Evolutionary conservation across 2,113 vertebrate genomes (phyloP).

Genomic region (Anarhynchus alexandrinus): DNA sequence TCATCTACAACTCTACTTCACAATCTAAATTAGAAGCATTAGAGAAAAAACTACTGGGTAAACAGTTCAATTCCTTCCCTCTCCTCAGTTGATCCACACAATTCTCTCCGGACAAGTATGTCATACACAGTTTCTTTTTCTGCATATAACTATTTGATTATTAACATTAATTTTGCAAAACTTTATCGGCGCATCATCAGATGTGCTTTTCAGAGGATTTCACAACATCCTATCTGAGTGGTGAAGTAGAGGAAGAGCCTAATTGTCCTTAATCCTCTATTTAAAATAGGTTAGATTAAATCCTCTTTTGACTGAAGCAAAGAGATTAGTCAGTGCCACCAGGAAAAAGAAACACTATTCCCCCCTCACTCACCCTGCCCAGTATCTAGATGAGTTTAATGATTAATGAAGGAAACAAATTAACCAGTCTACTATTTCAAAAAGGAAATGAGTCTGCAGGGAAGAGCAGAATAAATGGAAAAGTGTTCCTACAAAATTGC

Average conservation of each 20-base stretch:
- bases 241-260: constrained; percentile 38
- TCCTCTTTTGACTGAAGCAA: constrained; percentile 76
- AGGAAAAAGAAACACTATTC: constrained; percentile 42
- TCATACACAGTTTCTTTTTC: not conserved
- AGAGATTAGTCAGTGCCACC: constrained; percentile 50
- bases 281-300: constrained; percentile 76
- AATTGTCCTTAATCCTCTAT: constrained; percentile 74
- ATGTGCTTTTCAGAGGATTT: constrained; percentile 47
- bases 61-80: not conserved
- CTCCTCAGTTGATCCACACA: not conserved
- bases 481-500: not conserved
- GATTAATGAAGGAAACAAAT: constrained; percentile 6
- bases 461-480: not conserved
- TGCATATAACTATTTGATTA: not conserved
- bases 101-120: not conserved
- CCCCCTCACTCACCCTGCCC: not conserved
- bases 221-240: constrained; percentile 26
- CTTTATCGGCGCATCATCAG: not conserved
- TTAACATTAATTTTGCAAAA: not conserved
- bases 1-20: not conserved
- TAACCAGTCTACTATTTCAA: not conserved
- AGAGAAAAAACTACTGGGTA: not conserved
- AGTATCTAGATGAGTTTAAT: not conserved
- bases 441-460: not conserved
- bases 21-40: not conserved